Conservation (phyloP, 2,113 vertebrate species). For the Lophotis ruficrista region DNA sequence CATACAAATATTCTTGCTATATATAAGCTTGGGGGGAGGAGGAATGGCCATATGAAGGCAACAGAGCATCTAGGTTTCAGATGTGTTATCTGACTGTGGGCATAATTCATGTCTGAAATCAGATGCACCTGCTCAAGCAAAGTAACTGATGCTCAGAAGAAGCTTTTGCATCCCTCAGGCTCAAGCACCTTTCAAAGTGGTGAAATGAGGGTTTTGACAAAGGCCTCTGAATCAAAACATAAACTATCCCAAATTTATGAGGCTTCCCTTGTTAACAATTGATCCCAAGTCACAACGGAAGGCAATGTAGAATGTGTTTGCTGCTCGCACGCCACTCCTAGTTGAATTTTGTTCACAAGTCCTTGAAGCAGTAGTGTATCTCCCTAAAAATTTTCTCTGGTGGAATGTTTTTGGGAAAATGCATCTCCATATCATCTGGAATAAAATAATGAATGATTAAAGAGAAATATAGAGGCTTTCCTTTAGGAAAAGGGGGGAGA, state of each 20-base stretch:
- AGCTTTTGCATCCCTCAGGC: background rate
- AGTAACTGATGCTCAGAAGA: background rate
- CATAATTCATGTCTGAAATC: background rate
- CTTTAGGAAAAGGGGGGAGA: background rate
- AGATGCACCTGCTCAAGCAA: background rate
- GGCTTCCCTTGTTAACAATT: background rate
- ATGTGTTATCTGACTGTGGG: background rate
- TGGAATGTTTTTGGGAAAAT: background rate
- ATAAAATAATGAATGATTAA: background rate
- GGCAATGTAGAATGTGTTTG: background rate
- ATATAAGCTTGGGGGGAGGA: background rate
- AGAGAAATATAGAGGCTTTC: background rate
- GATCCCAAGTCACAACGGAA: accelerated
- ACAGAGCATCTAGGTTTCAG: background rate
- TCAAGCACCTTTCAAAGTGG: background rate
- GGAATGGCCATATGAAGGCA: background rate
- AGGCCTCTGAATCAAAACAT: background rate
- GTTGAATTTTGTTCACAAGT: background rate
- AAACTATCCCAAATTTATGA: background rate
- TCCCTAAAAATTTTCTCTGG: background rate
- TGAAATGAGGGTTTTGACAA: background rate
- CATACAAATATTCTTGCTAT: conserved; percentile 61
- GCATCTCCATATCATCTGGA: accelerated
- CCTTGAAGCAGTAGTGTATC: background rate
- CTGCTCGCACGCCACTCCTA: background rate